These are phyloP conservation scores for Leiothrix lutea DNA, from an alignment of 2,113 vertebrate genomes.

Conservation along the genomic window DNA sequence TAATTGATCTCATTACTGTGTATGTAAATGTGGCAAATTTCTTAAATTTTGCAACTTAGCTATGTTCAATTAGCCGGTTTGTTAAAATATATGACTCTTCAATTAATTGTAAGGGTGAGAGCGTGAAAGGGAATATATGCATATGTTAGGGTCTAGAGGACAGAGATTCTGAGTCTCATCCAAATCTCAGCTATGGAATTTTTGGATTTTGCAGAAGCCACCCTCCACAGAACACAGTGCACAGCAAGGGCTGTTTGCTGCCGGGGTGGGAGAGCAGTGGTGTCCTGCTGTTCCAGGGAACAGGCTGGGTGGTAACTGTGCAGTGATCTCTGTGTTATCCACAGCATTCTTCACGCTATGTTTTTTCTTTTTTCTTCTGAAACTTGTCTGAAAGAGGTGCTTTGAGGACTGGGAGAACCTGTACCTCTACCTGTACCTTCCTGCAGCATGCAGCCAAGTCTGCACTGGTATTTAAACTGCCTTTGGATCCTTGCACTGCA, in stretches of 20 bases:
- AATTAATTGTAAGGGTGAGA: slow-evolving; percentile 15
- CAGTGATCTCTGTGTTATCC: neutral
- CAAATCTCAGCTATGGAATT: neutral
- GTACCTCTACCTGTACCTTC: neutral
- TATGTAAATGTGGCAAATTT: slow-evolving; percentile 50
- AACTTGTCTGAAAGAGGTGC: neutral
- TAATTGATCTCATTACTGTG: slow-evolving; percentile 61
- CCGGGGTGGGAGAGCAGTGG: accelerated
- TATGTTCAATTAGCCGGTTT: slow-evolving; percentile 43
- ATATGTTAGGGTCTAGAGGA: slow-evolving; percentile 2
- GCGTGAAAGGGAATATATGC: neutral
- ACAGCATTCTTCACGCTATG: neutral
- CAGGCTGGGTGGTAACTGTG: neutral
- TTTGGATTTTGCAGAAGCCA: neutral
- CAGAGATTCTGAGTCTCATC: neutral
- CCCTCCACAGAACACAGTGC: accelerated
- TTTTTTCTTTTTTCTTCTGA: neutral
- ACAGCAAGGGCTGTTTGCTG: neutral
- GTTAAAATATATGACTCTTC: slow-evolving; percentile 27
- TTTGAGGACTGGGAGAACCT: neutral
- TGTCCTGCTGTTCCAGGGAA: neutral
- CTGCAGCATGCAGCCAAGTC: accelerated
- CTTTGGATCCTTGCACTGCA: neutral
- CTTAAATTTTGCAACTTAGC: slow-evolving; percentile 42
- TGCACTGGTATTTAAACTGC: neutral